These are phyloP conservation scores for Ptiloglossa arizonensis DNA, from an alignment of 1,140 invertebrate species.

Conservation along the genomic window DNA sequence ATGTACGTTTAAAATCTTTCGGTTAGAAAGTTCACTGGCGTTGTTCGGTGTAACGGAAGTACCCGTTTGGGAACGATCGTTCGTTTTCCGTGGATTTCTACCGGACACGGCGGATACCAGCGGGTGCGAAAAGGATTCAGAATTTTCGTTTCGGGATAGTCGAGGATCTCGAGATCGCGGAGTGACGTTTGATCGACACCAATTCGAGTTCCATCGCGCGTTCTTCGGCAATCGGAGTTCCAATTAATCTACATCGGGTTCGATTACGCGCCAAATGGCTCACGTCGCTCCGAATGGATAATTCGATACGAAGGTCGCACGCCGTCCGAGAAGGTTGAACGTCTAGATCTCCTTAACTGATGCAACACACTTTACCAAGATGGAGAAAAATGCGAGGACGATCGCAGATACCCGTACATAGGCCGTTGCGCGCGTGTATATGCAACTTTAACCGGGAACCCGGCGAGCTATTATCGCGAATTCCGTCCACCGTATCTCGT, in stretches of 20 bases:
- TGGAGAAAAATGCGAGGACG: slow-evolving; percentile 67
- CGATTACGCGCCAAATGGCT: slow-evolving; percentile 24
- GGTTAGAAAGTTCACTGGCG: too few relatives aligned
- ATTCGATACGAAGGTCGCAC: slow-evolving; percentile 52
- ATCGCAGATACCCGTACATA: slow-evolving; percentile 55
- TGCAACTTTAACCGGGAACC: slow-evolving; percentile 19
- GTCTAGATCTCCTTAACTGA: slow-evolving; percentile 64
- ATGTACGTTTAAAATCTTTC: too few relatives aligned
- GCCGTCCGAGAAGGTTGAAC: slow-evolving; percentile 41
- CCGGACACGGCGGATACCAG: too few relatives aligned
- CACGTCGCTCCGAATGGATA: slow-evolving; percentile 40
- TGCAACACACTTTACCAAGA: slow-evolving; percentile 48
- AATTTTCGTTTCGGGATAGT: too few relatives aligned
- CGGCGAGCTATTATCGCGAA: slow-evolving; percentile 55
- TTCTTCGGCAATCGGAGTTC: background rate
- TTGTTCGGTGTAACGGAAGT: too few relatives aligned
- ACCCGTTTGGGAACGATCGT: too few relatives aligned
- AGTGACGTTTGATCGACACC: too few relatives aligned
- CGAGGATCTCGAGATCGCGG: too few relatives aligned
- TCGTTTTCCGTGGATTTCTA: too few relatives aligned
- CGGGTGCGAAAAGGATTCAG: too few relatives aligned
- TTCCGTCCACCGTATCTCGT: slow-evolving; percentile 52
- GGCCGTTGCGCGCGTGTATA: slow-evolving; percentile 1
- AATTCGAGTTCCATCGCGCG: background rate
- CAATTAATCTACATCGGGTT: slow-evolving; percentile 21